These are phyloP conservation scores for Microtus oregoni DNA, from an alignment of 2,113 vertebrate genomes.

Conservation along the genomic window DNA sequence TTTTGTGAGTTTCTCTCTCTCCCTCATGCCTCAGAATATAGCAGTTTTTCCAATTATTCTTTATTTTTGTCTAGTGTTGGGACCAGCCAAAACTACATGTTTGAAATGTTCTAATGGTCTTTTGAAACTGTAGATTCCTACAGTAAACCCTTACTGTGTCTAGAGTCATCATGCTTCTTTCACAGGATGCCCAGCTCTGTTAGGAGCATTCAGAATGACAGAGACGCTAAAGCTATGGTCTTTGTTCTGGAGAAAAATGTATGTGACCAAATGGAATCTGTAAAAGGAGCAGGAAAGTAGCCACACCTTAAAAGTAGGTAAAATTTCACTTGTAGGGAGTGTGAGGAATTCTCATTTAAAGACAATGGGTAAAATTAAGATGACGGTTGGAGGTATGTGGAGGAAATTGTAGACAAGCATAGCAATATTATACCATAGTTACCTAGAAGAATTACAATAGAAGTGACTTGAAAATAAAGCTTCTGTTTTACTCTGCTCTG, in stretches of 20 bases:
- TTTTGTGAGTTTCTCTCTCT: background rate
- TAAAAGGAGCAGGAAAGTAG: background rate
- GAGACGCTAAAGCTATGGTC: background rate
- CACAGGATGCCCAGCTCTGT: background rate
- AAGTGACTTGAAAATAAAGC: background rate
- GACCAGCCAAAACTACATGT: background rate
- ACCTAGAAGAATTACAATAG: background rate
- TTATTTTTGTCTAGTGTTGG: background rate
- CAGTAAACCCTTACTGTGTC: background rate
- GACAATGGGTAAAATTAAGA: background rate
- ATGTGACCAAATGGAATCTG: background rate
- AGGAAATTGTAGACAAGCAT: background rate
- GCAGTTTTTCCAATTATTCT: background rate
- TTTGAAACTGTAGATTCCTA: background rate
- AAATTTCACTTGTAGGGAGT: background rate
- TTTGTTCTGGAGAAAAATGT: background rate
- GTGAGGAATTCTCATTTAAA: background rate
- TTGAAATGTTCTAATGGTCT: background rate
- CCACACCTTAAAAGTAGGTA: background rate
- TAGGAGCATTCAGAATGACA: background rate
- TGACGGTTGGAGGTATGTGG: background rate
- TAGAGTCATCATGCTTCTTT: background rate
- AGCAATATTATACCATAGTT: background rate
- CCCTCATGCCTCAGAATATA: background rate
- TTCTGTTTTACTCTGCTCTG: background rate